Conservation (phyloP, 37 sponge, comb jelly and placozoan species). For the Theonella swinhoei region DNA sequence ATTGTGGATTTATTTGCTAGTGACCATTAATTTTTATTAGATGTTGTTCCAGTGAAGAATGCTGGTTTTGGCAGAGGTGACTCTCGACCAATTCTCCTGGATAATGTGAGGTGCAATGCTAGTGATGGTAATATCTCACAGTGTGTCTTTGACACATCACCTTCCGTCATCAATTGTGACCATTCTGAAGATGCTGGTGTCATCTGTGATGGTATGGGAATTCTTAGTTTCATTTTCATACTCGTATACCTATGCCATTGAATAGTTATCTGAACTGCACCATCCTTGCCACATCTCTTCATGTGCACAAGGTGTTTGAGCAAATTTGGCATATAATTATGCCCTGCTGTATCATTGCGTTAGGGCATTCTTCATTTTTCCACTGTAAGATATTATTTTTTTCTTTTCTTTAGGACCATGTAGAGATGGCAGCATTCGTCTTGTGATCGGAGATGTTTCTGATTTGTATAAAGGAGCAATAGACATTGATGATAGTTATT, state of each 20-base stretch:
- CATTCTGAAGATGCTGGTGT: conserved; percentile 56
- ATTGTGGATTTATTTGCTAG: too few relatives aligned
- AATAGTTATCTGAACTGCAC: too few relatives aligned
- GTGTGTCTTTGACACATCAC: neutral
- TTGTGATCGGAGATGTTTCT: neutral
- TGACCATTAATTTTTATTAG: neutral
- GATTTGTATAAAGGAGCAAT: neutral
- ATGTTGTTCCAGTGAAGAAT: neutral
- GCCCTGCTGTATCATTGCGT: too few relatives aligned
- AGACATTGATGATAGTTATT: neutral
- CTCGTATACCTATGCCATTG: too few relatives aligned
- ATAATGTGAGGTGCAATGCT: conserved; percentile 29
- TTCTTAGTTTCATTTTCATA: neutral
- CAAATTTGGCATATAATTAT: too few relatives aligned
- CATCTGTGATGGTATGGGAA: conserved; percentile 21
- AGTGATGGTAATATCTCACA: conserved; percentile 6
- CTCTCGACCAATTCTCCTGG: conserved; percentile 29
- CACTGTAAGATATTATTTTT: too few relatives aligned
- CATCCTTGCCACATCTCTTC: too few relatives aligned
- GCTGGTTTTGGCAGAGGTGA: neutral
- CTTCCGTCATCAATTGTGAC: conserved; percentile 12
- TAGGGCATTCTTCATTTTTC: too few relatives aligned
- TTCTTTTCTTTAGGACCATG: too few relatives aligned
- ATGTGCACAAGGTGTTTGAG: too few relatives aligned
- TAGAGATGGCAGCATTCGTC: neutral